phyloP scores from a whole-genome alignment of 2,888 invertebrate species.

The Diplolepis rosae region DNA sequence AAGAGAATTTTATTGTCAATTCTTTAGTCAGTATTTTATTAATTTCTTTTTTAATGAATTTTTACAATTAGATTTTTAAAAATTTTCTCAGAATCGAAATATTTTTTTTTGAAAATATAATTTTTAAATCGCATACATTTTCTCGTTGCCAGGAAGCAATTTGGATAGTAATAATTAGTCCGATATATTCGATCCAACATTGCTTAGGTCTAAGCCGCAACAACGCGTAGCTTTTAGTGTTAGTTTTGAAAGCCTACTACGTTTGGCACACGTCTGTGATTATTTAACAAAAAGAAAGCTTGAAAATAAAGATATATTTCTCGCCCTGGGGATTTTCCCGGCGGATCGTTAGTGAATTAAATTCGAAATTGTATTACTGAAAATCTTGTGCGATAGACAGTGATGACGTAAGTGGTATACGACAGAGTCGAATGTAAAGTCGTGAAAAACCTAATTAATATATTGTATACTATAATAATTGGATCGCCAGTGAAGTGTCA shows the following conservation, averaged over 20 bases:
- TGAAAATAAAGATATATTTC: slow-evolving; percentile 37
- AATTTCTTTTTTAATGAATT: not conserved
- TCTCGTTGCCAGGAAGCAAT: not conserved
- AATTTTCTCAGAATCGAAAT: not conserved
- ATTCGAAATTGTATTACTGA: slow-evolving; percentile 27
- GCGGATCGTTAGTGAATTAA: slow-evolving; percentile 22
- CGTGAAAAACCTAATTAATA: slow-evolving; percentile 18
- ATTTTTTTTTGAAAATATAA: too few relatives aligned
- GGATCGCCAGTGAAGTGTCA: slow-evolving; percentile 17
- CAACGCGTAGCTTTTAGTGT: slow-evolving; percentile 51
- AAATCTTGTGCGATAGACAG: not conserved
- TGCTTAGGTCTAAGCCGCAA: slow-evolving; percentile 30
- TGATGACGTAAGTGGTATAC: slow-evolving; percentile 9
- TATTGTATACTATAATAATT: slow-evolving; percentile 27
- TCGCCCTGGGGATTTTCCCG: not conserved
- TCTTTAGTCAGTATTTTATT: not conserved
- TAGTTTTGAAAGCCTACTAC: slow-evolving; percentile 59
- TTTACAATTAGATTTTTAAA: not conserved
- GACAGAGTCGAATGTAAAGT: slow-evolving; percentile 3
- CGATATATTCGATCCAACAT: slow-evolving; percentile 10
- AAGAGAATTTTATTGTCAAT: not conserved
- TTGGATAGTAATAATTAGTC: slow-evolving; percentile 24
- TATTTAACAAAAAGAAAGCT: slow-evolving; percentile 51
- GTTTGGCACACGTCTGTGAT: slow-evolving; percentile 65
- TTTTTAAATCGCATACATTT: slow-evolving; percentile 21